phyloP scores from a whole-genome alignment of 2,113 vertebrate species.

The Archocentrus centrarchus region DNA sequence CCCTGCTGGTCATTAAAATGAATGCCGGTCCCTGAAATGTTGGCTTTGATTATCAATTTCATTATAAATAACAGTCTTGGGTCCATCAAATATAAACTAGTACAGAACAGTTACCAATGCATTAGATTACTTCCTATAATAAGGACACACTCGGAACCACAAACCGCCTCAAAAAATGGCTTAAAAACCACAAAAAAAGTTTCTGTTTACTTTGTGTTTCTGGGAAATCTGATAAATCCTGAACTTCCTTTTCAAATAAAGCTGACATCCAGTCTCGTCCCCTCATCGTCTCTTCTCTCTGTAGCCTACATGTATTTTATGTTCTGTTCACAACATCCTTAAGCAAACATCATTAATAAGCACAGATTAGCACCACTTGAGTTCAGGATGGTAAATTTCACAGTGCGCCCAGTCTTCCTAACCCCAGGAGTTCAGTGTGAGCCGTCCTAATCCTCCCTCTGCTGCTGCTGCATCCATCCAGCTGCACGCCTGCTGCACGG shows the following conservation, averaged over 20 bases:
- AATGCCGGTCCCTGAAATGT: not conserved
- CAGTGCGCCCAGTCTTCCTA: slow-evolving; percentile 3
- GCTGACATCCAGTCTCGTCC: not conserved
- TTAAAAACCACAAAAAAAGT: rapidly evolving
- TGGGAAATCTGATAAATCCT: not conserved
- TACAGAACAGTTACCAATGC: rapidly evolving
- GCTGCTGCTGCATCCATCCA: not conserved
- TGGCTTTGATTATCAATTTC: too few relatives aligned
- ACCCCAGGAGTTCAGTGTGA: slow-evolving; percentile 18
- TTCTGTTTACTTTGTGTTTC: not conserved
- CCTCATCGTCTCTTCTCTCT: not conserved
- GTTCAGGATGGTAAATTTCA: slow-evolving; percentile 21
- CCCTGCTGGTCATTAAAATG: not conserved
- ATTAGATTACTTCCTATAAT: not conserved
- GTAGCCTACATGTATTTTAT: not conserved
- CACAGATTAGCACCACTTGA: slow-evolving; percentile 42
- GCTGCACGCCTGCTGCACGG: not conserved
- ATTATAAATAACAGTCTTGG: not conserved
- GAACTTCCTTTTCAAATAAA: not conserved
- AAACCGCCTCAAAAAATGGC: not conserved
- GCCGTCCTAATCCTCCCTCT: slow-evolving; percentile 39
- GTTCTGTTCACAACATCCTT: not conserved
- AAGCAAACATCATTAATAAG: slow-evolving; percentile 19
- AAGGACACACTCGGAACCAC: not conserved
- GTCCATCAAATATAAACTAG: not conserved